These are phyloP conservation scores for Lophotis ruficrista DNA, from an alignment of 2,113 vertebrate genomes.

Conservation along the genomic window DNA sequence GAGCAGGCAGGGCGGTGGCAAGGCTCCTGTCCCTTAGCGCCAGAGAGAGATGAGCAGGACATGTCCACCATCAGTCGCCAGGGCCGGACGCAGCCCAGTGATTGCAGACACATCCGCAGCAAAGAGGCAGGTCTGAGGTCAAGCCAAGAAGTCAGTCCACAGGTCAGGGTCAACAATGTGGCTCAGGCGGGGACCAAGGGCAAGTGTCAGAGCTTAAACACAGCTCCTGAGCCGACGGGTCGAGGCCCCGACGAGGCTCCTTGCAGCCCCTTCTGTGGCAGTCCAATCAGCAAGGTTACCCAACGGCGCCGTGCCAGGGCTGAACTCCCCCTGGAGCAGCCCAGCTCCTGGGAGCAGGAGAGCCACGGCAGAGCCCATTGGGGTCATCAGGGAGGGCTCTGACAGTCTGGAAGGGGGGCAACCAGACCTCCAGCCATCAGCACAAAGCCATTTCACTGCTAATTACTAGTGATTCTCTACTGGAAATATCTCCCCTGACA, in stretches of 20 bases:
- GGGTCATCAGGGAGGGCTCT: background rate
- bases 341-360: background rate
- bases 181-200: background rate
- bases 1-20: background rate
- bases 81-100: background rate
- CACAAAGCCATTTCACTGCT: background rate
- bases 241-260: accelerated
- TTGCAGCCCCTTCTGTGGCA: accelerated
- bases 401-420: background rate
- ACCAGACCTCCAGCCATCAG: background rate
- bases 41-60: background rate
- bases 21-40: accelerated
- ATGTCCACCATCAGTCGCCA: background rate
- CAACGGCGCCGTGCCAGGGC: accelerated
- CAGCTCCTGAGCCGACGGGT: background rate
- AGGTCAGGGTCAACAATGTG: background rate
- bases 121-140: conserved; percentile 17
- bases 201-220: background rate
- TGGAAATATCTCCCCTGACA: background rate
- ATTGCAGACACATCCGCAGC: background rate
- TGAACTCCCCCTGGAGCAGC: background rate
- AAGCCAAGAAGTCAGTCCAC: background rate
- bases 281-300: background rate
- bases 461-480: background rate
- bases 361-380: background rate